Evolutionary conservation across 2,888 invertebrate genomes (phyloP).

Genomic region (Pristionchus japonicus): DNA sequence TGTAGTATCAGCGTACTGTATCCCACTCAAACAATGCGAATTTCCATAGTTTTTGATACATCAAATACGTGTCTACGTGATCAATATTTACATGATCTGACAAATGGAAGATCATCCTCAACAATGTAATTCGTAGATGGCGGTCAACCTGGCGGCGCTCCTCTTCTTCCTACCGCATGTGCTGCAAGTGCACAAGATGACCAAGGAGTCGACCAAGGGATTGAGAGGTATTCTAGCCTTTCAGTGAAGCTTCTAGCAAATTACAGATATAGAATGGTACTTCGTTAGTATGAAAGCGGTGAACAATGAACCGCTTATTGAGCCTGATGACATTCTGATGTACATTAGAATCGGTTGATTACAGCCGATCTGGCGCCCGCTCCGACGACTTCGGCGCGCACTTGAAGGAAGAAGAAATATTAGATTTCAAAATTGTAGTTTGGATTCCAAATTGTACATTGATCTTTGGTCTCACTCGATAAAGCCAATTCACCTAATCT

Average conservation of each 20-base stretch:
- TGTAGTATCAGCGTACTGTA: not conserved
- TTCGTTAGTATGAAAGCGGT: not conserved
- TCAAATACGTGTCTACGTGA: too few species aligned
- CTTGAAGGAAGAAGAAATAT: not conserved
- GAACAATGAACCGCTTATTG: too few species aligned
- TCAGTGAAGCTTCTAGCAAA: too few species aligned
- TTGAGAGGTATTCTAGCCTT: too few species aligned
- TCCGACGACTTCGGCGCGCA: not conserved
- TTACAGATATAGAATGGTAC: too few species aligned
- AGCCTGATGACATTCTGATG: too few species aligned
- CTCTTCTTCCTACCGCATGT: constrained; percentile 26
- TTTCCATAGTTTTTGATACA: too few species aligned
- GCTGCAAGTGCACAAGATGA: constrained; percentile 20
- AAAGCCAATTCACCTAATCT: not conserved
- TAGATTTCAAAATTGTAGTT: too few species aligned
- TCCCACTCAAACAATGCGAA: not conserved
- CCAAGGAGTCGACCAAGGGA: constrained; percentile 26
- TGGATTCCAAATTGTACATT: not conserved
- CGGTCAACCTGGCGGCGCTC: constrained; percentile 11
- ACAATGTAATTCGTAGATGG: not conserved
- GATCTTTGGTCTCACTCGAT: not conserved
- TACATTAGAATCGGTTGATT: not conserved
- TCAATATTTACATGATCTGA: not conserved
- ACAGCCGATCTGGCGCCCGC: not conserved
- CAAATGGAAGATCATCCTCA: too few species aligned